A percentile compares a stretch with the other conserved stretches of the same genome.
These are phyloP conservation scores for Theonella swinhoei DNA, from an alignment of 37 sponge, comb jelly and placozoan species.

Conservation along the genomic window DNA sequence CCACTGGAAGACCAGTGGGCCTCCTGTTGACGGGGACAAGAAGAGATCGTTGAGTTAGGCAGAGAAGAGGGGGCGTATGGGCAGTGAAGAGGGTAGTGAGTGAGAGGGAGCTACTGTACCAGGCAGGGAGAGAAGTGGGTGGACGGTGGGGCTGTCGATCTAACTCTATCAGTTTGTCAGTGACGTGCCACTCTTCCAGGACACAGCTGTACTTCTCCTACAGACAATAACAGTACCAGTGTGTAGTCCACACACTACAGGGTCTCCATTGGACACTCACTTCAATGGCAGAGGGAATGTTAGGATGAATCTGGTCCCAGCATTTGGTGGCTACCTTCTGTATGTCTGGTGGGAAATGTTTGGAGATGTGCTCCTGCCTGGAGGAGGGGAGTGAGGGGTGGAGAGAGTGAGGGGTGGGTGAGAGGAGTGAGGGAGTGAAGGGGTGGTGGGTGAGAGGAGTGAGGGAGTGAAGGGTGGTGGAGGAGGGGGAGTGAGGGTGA, in stretches of 20 bases:
- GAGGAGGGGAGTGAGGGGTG: not conserved
- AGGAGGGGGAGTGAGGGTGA: too few species aligned
- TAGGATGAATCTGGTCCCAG: constrained; percentile 44
- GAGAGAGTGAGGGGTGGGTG: too few species aligned
- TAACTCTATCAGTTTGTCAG: constrained; percentile 28
- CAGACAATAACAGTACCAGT: not conserved
- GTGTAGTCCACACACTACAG: not conserved
- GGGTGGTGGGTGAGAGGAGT: too few species aligned
- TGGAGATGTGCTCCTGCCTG: constrained; percentile 5
- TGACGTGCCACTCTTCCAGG: constrained; percentile 26
- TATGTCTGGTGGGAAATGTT: constrained; percentile 33
- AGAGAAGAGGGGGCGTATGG: too few species aligned
- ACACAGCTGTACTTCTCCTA: constrained; percentile 14
- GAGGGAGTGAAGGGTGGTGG: too few species aligned
- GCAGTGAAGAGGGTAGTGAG: too few species aligned
- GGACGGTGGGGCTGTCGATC: constrained; percentile 5
- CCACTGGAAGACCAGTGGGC: constrained; percentile 33
- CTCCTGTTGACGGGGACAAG: constrained; percentile 47
- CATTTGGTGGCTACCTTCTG: constrained; percentile 12
- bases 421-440: too few species aligned
- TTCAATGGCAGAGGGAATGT: constrained; percentile 21
- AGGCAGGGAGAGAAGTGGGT: constrained; percentile 1
- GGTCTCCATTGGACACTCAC: constrained; percentile 15
- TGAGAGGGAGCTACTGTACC: too few species aligned
- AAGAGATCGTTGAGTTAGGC: too few species aligned